Percentiles rank a stretch among this genome's conserved stretches.
Evolutionary conservation across 2,797 vertebrate genomes (phyloP).

Genomic region (Epinephelus coioides): DNA sequence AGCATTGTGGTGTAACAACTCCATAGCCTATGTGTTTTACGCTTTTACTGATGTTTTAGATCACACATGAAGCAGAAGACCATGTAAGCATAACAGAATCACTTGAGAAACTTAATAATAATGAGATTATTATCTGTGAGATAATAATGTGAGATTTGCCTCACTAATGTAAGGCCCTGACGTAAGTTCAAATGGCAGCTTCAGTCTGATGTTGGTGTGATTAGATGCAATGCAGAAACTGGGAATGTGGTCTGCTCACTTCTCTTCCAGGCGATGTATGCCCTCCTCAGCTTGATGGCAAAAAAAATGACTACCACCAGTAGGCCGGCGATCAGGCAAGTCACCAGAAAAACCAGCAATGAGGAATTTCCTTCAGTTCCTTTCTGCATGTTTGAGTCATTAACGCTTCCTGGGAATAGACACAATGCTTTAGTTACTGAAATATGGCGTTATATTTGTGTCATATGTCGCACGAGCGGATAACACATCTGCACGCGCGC

Average conservation of each 20-base stretch:
- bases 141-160: no score
- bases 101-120: no score
- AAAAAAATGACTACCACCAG: conserved; percentile 90
- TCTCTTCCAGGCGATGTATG: conserved; percentile 90
- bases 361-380: conserved; percentile 50
- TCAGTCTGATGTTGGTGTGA: neutral
- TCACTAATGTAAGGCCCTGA: neutral
- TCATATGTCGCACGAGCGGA: no score
- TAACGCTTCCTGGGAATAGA: conserved; percentile 39
- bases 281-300: conserved; percentile 88
- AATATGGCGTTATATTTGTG: neutral
- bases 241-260: conserved; percentile 76
- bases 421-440: neutral
- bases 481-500: no score
- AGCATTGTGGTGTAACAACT: neutral
- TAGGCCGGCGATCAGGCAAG: conserved; percentile 87
- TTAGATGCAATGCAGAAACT: neutral
- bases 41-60: neutral
- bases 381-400: neutral
- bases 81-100: no score
- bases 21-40: neutral
- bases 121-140: no score
- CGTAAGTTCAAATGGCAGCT: neutral
- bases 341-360: conserved; percentile 88
- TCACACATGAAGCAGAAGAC: no score